Base-by-base conservation (phyloP, 2,888 invertebrate species). In the Agrochola circellaris region DNA sequence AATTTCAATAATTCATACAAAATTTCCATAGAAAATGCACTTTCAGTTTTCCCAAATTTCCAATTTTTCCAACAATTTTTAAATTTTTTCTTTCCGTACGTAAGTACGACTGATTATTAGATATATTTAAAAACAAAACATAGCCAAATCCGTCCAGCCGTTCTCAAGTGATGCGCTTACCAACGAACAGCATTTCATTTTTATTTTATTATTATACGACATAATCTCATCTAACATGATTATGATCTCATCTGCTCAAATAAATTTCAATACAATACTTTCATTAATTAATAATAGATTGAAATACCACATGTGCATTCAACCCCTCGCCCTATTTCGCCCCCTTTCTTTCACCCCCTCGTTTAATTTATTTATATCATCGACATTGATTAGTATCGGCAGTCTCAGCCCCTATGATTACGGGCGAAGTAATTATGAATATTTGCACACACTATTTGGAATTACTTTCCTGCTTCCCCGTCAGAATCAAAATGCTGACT, bases 311-410 rank as follows among this genome's bases (percentile, higher is more conserved):
- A 81, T 71, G 86, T 82, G 77, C 72, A 77, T 70, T 81, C 73
- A 69, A 17, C 23, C 86, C 78, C 86, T 77, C 78, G 54, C 79
- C 60, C 76, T 70, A 68, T 83, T 38, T 64, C 60, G 9, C 54
- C 77, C 79, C 80, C 77, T 69, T 65, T 54, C 72, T 30, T 78
- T 81, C 45, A n/a, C 26, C 62, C 62, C 64, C 64, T 60, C 45
- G 26, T 60, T 77, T 64, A 87, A 88, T 87, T 81, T 79, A 88
- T 84, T 86, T 89, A 84, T 87, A 86, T 72, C 82, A 79, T 83
- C 87, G 85, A 87, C 87, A 85, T 86, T 86, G 87, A 87, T 88
- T 88, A 89, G 84, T 90, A 89, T 90, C 84, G 81, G 76, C 77
- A 72, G 79, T 79, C 61, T 58, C 71, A 75, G 78, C 85, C 81